A percentile compares a stretch with the other conserved stretches of the same genome.
phyloP scores from a whole-genome alignment of 2,888 invertebrate genomes.

The Lathronympha strigana region DNA sequence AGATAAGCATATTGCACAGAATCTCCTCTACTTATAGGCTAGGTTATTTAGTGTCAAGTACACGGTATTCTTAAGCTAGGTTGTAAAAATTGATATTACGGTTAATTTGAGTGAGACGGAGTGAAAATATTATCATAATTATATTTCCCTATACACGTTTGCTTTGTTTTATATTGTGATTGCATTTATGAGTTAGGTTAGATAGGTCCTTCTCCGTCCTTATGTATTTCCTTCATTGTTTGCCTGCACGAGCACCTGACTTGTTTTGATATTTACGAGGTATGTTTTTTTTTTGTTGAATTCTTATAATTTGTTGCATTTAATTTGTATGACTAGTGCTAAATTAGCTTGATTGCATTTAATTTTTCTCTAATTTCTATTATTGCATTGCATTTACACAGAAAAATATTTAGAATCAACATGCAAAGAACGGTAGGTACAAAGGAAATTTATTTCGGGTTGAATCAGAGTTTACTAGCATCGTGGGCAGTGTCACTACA shows the following conservation, averaged over 20 bases:
- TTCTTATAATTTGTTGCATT: slow-evolving; percentile 41
- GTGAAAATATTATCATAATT: slow-evolving; percentile 59
- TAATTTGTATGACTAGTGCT: not conserved
- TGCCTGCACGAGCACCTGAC: slow-evolving; percentile 74
- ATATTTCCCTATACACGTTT: slow-evolving; percentile 55
- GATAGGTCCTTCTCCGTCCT: slow-evolving; percentile 69
- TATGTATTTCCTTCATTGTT: slow-evolving; percentile 54
- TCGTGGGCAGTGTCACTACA: too few species aligned
- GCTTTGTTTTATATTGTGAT: slow-evolving; percentile 54
- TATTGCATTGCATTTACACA: not conserved
- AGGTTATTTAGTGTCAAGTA: slow-evolving; percentile 66
- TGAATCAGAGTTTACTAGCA: too few species aligned
- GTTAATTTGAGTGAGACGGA: slow-evolving; percentile 63
- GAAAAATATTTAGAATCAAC: too few species aligned
- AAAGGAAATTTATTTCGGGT: too few species aligned
- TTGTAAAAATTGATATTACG: slow-evolving; percentile 73
- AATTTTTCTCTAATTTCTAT: not conserved
- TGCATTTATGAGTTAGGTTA: slow-evolving; percentile 58
- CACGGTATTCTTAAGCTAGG: slow-evolving; percentile 66
- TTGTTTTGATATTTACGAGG: slow-evolving; percentile 68
- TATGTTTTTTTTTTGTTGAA: slow-evolving; percentile 68
- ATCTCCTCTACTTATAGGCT: slow-evolving; percentile 55
- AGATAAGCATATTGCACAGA: slow-evolving; percentile 53
- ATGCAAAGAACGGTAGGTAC: too few species aligned
- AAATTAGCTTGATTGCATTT: slow-evolving; percentile 8